phyloP scores from a whole-genome alignment of 2,797 vertebrate genomes.

The Trematomus bernacchii region DNA sequence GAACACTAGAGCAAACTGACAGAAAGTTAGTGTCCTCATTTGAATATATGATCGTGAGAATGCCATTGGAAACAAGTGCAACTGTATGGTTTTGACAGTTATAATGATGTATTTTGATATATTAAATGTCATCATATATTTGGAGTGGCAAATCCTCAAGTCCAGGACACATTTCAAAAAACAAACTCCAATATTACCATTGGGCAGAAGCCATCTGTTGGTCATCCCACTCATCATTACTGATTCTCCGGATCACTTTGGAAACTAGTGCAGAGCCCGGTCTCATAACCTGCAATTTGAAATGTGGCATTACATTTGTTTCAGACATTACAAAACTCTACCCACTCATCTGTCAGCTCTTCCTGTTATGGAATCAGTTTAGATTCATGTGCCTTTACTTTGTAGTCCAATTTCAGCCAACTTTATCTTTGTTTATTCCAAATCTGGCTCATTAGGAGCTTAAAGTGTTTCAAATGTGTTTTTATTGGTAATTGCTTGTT shows the following conservation, averaged over 20 bases:
- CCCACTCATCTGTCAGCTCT: not conserved
- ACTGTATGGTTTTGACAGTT: slow-evolving; percentile 9
- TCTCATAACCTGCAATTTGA: slow-evolving; percentile 6
- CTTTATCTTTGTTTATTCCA: not conserved
- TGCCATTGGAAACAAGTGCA: slow-evolving; percentile 19
- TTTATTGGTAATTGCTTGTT: not conserved
- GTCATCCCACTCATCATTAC: slow-evolving; percentile 3
- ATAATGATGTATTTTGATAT: not conserved
- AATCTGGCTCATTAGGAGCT: not conserved
- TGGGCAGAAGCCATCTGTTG: not conserved
- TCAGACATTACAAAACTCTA: not conserved
- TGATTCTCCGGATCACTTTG: not conserved
- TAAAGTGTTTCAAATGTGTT: not conserved
- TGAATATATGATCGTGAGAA: slow-evolving; percentile 41
- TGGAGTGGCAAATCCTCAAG: not conserved
- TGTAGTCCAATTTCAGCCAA: not conserved
- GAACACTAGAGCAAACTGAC: slow-evolving; percentile 47
- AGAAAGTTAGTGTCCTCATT: slow-evolving; percentile 51
- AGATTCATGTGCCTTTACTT: not conserved
- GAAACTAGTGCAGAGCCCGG: not conserved
- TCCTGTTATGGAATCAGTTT: slow-evolving; percentile 1
- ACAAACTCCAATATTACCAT: not conserved
- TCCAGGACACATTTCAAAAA: not conserved
- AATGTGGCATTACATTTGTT: not conserved
- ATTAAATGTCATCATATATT: not conserved